Evolutionary conservation across 2,888 invertebrate genomes (phyloP).

Genomic region (Rhamnusium bicolor): DNA sequence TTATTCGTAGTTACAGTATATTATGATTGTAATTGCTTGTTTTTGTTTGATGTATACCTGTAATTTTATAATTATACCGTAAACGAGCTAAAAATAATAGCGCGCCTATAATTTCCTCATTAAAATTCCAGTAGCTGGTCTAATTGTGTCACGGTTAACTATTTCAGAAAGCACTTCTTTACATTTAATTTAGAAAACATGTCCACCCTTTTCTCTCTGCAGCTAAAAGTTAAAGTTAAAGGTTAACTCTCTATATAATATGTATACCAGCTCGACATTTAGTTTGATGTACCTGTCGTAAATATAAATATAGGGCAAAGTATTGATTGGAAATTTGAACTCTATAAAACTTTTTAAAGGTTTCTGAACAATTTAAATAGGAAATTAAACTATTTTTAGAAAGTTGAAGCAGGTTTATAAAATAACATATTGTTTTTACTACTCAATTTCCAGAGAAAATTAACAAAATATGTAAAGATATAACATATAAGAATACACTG

Average conservation of each 20-base stretch:
- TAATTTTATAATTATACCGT: background rate
- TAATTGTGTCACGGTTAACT: background rate
- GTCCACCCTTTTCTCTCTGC: background rate
- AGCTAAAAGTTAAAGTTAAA: background rate
- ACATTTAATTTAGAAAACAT: background rate
- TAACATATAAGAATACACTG: no score
- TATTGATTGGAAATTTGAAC: constrained; percentile 13
- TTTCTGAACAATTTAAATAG: background rate
- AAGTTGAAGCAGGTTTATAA: background rate
- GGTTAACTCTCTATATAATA: background rate
- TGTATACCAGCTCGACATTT: constrained; percentile 12
- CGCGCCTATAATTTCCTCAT: background rate
- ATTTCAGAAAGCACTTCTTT: background rate
- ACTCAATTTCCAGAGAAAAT: no score
- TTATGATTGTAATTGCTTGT: background rate
- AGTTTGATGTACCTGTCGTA: background rate
- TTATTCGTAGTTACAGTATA: background rate
- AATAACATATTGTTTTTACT: no score
- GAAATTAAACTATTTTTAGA: background rate
- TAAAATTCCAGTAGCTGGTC: background rate
- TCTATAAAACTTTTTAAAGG: constrained; percentile 17
- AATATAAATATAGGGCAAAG: constrained; percentile 14
- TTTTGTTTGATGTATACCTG: background rate
- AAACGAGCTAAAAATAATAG: background rate
- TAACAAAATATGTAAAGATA: no score